phyloP scores from a whole-genome alignment of 2,113 vertebrate species.

The Microcebus lehilahytsara region DNA sequence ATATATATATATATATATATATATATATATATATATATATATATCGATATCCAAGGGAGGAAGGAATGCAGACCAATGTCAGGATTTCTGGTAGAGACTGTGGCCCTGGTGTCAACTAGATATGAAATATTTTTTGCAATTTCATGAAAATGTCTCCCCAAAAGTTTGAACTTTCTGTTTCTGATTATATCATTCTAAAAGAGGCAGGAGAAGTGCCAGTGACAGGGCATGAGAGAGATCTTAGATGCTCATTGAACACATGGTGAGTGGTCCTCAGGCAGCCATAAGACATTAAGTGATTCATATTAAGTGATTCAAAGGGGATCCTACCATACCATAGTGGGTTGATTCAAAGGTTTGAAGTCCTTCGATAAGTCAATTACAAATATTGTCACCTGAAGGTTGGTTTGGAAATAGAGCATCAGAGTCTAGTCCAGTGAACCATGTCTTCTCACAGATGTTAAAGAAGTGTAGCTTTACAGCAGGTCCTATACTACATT shows the following conservation, averaged over 20 bases:
- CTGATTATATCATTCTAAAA: neutral
- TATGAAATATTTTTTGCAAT: neutral
- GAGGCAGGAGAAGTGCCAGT: neutral
- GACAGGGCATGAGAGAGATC: neutral
- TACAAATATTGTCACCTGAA: neutral
- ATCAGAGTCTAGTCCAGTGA: too few species aligned
- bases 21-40: neutral
- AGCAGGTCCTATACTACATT: neutral
- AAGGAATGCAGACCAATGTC: neutral
- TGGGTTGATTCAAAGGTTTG: neutral
- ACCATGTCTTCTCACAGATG: neutral
- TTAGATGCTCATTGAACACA: neutral
- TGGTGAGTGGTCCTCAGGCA: neutral
- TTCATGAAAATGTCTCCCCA: neutral
- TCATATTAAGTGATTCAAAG: neutral
- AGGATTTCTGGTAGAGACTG: neutral
- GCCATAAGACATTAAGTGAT: neutral
- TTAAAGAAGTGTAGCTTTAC: neutral
- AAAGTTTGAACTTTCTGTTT: neutral
- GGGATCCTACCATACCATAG: neutral
- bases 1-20: too few species aligned
- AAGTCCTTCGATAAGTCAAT: neutral
- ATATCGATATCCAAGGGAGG: neutral
- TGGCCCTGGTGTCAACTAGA: neutral
- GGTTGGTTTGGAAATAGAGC: neutral